Evolutionary conservation across 2,797 vertebrate genomes (phyloP).

Genomic region (Bovichtus diacanthus): DNA sequence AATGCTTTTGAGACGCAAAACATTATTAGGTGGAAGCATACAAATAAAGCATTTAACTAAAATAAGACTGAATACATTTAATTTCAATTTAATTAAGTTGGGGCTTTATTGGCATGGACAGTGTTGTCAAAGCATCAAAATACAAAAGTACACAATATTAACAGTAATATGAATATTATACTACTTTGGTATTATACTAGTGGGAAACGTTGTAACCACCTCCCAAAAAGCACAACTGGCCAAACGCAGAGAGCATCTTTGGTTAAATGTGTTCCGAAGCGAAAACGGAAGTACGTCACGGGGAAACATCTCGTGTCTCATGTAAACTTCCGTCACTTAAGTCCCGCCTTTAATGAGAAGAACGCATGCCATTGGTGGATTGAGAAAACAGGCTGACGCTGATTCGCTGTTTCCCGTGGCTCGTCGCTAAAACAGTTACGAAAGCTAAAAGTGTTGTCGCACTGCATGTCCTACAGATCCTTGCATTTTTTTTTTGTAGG

Average conservation of each 20-base stretch:
- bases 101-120: no score
- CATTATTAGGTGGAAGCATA: background rate
- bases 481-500: background rate
- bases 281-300: constrained; percentile 12
- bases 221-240: background rate
- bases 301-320: background rate
- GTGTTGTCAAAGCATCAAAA: no score
- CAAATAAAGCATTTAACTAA: background rate
- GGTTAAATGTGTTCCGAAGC: background rate
- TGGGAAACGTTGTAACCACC: background rate
- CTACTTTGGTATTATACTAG: no score
- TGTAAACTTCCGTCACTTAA: background rate
- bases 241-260: no score
- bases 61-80: background rate
- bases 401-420: constrained; percentile 40
- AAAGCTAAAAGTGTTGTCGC: background rate
- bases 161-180: no score
- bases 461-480: constrained; percentile 12
- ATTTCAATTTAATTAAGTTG: no score
- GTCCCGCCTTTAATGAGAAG: constrained; percentile 20
- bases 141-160: background rate
- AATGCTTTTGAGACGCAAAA: background rate
- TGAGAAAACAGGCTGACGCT: accelerated
- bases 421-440: background rate
- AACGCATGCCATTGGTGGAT: constrained; percentile 53